Evolutionary conservation across 2,797 vertebrate species (phyloP).

Genomic region (Bradypus variegatus): DNA sequence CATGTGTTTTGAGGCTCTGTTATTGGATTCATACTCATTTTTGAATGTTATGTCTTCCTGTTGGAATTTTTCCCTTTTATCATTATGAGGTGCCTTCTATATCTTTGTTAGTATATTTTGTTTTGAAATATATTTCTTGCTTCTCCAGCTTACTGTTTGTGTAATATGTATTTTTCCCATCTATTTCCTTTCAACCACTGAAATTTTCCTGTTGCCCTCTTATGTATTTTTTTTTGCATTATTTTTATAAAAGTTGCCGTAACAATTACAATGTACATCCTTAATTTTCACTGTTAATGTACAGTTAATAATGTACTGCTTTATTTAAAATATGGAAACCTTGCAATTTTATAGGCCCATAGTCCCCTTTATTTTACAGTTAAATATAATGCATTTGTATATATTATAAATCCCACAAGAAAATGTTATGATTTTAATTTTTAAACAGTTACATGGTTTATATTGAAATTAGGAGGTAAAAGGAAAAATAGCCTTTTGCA

Average conservation of each 20-base stretch:
- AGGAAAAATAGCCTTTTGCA: neutral
- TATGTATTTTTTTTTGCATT: neutral
- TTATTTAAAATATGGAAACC: neutral
- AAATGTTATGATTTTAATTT: slow-evolving; percentile 20
- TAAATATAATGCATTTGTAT: neutral
- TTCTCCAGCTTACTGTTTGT: neutral
- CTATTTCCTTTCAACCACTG: neutral
- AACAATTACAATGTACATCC: neutral
- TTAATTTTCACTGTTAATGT: slow-evolving; percentile 11
- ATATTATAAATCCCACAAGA: neutral
- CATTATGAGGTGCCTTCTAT: neutral
- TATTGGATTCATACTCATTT: neutral
- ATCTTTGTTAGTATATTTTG: neutral
- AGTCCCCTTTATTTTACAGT: neutral
- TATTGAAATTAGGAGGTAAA: slow-evolving; percentile 39
- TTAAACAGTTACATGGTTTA: neutral
- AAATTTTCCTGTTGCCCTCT: neutral
- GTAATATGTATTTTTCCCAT: neutral
- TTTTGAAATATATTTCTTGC: neutral
- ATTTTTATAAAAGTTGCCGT: neutral
- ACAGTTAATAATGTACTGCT: neutral
- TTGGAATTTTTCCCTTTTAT: neutral
- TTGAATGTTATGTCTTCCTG: neutral
- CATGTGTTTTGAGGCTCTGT: neutral
- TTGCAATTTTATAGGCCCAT: neutral